These are phyloP conservation scores for Nematolebias whitei DNA, from an alignment of 2,113 vertebrate species.

Conservation along the genomic window DNA sequence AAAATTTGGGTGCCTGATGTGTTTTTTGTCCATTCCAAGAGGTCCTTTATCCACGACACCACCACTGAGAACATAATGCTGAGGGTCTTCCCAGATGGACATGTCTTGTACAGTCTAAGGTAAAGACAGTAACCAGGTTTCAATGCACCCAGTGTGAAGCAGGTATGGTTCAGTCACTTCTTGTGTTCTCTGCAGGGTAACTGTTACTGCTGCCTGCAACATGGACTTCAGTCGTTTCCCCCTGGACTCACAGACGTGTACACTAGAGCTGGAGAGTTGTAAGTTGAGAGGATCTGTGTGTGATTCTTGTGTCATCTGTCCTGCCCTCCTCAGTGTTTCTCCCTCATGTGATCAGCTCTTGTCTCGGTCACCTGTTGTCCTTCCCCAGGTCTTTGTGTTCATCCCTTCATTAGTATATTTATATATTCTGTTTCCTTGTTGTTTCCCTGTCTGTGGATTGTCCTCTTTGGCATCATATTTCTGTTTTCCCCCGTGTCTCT, in stretches of 20 bases:
- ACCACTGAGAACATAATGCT: slow-evolving; percentile 98
- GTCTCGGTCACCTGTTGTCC: too few species aligned
- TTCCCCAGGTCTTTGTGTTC: too few species aligned
- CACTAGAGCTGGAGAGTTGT: slow-evolving; percentile 97
- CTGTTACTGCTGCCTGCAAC: slow-evolving; percentile 95
- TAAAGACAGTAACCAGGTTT: slow-evolving; percentile 61
- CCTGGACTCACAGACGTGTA: slow-evolving; percentile 95
- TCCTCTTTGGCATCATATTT: too few species aligned
- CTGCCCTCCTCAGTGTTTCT: too few species aligned
- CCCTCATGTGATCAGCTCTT: too few species aligned
- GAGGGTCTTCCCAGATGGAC: slow-evolving; percentile 91
- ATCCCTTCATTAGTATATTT: too few species aligned
- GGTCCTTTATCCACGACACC: slow-evolving; percentile 93
- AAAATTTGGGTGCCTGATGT: slow-evolving; percentile 97
- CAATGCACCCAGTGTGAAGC: not conserved
- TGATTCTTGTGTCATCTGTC: too few species aligned
- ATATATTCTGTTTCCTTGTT: too few species aligned
- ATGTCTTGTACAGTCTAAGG: slow-evolving; percentile 96
- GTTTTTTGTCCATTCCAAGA: slow-evolving; percentile 95
- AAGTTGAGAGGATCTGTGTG: too few species aligned
- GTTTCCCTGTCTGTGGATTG: too few species aligned
- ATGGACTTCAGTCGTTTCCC: slow-evolving; percentile 98
- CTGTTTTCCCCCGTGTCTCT: too few species aligned
- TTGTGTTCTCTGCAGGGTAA: slow-evolving; percentile 82
- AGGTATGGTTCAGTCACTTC: slow-evolving; percentile 18